Base-by-base conservation (phyloP, 1,140 invertebrate species). In the Papilio dardanus region DNA sequence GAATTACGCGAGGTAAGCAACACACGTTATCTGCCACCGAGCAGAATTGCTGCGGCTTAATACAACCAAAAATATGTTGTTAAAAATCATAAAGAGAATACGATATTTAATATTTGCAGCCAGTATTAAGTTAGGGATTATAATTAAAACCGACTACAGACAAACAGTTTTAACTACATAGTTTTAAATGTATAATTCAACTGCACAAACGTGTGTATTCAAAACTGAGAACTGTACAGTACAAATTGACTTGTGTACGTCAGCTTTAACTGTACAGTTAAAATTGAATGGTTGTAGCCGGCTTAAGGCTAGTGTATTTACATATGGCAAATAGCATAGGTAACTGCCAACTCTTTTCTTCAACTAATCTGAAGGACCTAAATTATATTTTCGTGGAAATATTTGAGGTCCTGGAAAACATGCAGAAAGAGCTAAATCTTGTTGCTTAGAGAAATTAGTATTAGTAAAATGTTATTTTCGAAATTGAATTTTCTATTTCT, bases 1-100 rank as follows among this genome's bases (percentile, higher is more conserved):
- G 54, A 28, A 62, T 62, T 62, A 62, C 54, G 24, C 30, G 54
- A 62, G 24, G 54, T 62, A 62, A 62, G 54, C 54, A 30, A 28
- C 54, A 62, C 21, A 28, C 10, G 54, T 62, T 62, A 62, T 62
- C 54, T 16, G 19, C 24, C 14, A 1, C 10, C 12, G 54, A 24
- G 10, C 54, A 62, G 54, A 62, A 28, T 28, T 28, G 24, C 54
- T 28, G 8, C 24, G 24, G 54, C 21, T 62, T 62, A 62, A 62
- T 28, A 24, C 28, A 4, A 28, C 30, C 54, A 62, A 62, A 62
- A 28, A 14, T 62, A 14, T 62, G 24, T 28, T 28, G 30, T 28
- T 62, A 62, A 62, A 62, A 62, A 28, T 62, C 24, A 62, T 28
- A 28, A 28, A 62, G 24, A 10, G 24, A 62, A 10, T 54, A 58